These are phyloP conservation scores for Osmoderma eremita DNA, from an alignment of 2,888 invertebrate genomes.

Conservation along the genomic window DNA sequence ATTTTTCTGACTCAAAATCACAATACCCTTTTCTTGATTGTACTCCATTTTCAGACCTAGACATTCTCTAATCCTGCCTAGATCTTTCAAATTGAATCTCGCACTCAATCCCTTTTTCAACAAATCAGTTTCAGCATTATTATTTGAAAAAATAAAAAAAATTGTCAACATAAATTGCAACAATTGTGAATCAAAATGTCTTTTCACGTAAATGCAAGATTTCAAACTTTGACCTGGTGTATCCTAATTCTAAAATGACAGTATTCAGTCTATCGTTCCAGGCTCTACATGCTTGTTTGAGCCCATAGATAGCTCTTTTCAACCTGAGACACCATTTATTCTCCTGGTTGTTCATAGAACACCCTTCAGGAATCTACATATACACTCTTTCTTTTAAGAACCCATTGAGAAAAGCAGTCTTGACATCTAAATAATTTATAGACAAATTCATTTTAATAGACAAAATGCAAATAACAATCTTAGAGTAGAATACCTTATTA, in stretches of 20 bases:
- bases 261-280: slow-evolving; percentile 43
- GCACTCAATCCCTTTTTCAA: slow-evolving; percentile 43
- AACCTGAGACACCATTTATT: slow-evolving; percentile 40
- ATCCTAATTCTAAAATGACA: slow-evolving; percentile 41
- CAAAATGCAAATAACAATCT: no score
- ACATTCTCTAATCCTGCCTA: not conserved
- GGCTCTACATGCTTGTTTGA: slow-evolving; percentile 43
- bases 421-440: slow-evolving; percentile 48
- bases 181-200: slow-evolving; percentile 3
- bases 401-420: slow-evolving; percentile 53
- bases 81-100: slow-evolving; percentile 43
- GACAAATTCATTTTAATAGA: slow-evolving; percentile 40
- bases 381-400: slow-evolving; percentile 47
- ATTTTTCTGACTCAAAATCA: slow-evolving; percentile 45
- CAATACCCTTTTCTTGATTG: slow-evolving; percentile 34
- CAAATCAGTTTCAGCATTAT: slow-evolving; percentile 39
- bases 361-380: slow-evolving; percentile 48
- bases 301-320: slow-evolving; percentile 41
- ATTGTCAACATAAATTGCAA: slow-evolving; percentile 50
- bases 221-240: slow-evolving; percentile 44
- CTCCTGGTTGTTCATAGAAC: slow-evolving; percentile 26
- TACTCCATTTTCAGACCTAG: slow-evolving; percentile 2
- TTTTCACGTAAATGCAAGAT: slow-evolving; percentile 45
- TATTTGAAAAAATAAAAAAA: slow-evolving; percentile 49
- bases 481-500: no score